Base-by-base conservation (phyloP, 2,113 vertebrate genomes). In the Laterallus jamaicensis region DNA sequence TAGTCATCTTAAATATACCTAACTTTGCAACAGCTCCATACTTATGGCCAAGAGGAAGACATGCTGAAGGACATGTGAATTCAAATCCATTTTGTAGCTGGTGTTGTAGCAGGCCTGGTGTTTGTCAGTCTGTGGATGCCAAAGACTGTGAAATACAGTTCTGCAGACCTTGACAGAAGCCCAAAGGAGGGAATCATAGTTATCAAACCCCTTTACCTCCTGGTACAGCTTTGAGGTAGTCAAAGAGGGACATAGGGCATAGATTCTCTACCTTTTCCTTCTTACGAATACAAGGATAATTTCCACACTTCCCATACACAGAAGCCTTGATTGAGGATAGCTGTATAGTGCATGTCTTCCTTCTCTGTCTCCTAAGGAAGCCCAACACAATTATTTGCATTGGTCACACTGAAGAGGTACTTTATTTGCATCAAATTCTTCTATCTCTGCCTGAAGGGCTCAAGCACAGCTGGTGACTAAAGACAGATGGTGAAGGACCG, bases 401-500 rank as follows among this genome's bases (percentile, higher is more conserved):
- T 64, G 58, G 58, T 69, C 19, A 29, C 18, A 35, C 29, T 40
- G 75, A 76, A 91, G 50, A 90, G 79, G 40, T 44, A 20, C 52
- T 88, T 90, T 50, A n/a, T 74, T n/a, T 55, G 31, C 64, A 59
- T 83, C 28, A n/a, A 70, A 2, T 39, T 79, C 74, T 64, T 71
- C 62, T 80, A 35, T 73, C 71, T 55, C 75, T 86, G 85, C 79
- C 92, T 70, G 63, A 92, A 59, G 67, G 54, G 24, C 79, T 88
- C 55, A 54, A 76, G 75, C 58, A 59, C 78, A 93, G 59, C 87
- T 93, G 90, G 75, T 82, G 58, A 92, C 24, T 35, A 42, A 54
- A 90, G 79, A 79, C 92, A 93, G 93, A 88, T 54, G 75, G 78
- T 76, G 81, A 69, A 86, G 44, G 62, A 80, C 79, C 69, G 67